Evolutionary conservation across 2,888 invertebrate species (phyloP).

Genomic region (Creontiades dilutus): DNA sequence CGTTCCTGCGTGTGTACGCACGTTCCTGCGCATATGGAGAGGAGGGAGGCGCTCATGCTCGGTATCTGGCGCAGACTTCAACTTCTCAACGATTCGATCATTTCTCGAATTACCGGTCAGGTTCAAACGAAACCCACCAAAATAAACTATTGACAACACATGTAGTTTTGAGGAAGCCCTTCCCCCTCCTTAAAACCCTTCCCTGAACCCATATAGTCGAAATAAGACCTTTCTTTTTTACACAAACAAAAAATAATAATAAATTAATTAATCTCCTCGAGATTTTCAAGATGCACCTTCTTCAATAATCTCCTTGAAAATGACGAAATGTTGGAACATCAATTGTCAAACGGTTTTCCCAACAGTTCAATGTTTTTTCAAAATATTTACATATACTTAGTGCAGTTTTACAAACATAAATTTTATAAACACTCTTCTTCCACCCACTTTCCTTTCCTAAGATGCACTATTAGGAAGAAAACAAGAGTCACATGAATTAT

Average conservation of each 20-base stretch:
- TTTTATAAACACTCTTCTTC: not conserved
- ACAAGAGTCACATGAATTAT: not conserved
- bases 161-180: too few species aligned
- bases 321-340: constrained; percentile 27
- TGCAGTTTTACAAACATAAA: constrained; percentile 42
- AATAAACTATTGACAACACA: too few species aligned
- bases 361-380: not conserved
- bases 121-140: too few species aligned
- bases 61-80: too few species aligned
- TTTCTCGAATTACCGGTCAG: too few species aligned
- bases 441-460: not conserved
- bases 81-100: too few species aligned
- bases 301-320: not conserved
- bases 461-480: not conserved
- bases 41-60: not conserved
- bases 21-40: not conserved
- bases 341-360: not conserved
- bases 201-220: too few species aligned
- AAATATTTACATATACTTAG: constrained; percentile 48
- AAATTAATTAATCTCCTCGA: too few species aligned
- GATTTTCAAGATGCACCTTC: not conserved
- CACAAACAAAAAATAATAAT: too few species aligned
- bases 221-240: too few species aligned
- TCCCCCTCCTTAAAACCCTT: too few species aligned
- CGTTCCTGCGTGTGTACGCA: not conserved